Percentiles rank a stretch among this genome's conserved stretches.
Evolutionary conservation across 2,113 vertebrate species (phyloP).

Genomic region (human (Homo sapiens)): GRCh38 chr11:127900501-127901000

Average conservation of each 20-base stretch:
- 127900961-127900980: neutral
- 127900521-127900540: neutral
- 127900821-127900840: neutral
- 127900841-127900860: neutral
- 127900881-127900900: neutral
- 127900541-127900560: neutral
- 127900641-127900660: neutral
- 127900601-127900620: neutral
- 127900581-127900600: neutral
- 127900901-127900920: neutral
- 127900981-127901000: neutral
- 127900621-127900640: neutral
- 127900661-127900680: neutral
- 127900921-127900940: neutral
- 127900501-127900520: neutral
- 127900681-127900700: neutral
- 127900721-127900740: neutral
- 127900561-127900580: neutral
- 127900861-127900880: neutral
- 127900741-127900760: neutral
- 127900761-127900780: neutral
- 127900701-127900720: neutral
- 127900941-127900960: neutral
- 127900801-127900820: neutral
- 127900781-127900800: neutral